Base-by-base conservation (phyloP, 2,888 invertebrate species). In the Lissonota sp. region DNA sequence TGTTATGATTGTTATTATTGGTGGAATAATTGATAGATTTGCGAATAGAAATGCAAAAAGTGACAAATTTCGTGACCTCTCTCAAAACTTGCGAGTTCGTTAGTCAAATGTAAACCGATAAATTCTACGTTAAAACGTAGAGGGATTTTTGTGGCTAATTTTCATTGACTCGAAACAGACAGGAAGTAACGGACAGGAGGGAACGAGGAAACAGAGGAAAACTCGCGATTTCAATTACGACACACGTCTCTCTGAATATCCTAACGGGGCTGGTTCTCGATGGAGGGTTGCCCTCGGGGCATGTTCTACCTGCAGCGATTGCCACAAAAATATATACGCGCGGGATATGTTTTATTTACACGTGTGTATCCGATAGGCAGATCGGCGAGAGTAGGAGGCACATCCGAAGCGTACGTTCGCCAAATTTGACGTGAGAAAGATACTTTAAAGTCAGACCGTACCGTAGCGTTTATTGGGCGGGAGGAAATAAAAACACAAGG, bases 341-440 rank as follows among this genome's bases (percentile, higher is more conserved):
- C 53, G 39, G 62, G 10, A 4, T 51, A 46, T 16, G 49, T 60
- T 55, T 7, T 64, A 12, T 6, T 46, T 64, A 46, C 64, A 40
- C 49, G 69, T 55, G 49, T 63, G 55, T 46, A 14, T n/a, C 46
- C 78, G 60, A 78, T 60, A 71, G 73, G 69, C 64, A 57, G 58
- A 83, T 78, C 39, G 74, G 83, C 1, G 26, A 63, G 55, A 70
- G 78, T 7, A 57, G 44, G 57, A 66, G 60, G 67, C 75, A 14
- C 53, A 73, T 71, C 40, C 70, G 66, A 40, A 78, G 55, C 62
- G 58, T 55, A 67, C 66, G 64, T 60, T 74, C 71, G 70, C 77
- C 71, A 86, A 87, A 87, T 84, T 78, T 84, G 86, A 86, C 86
- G 82, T 80, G 84, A 73, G 80, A 85, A 79, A 76, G 84, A 84